Evolutionary conservation across 2,797 vertebrate species (phyloP).

Genomic region (Parambassis ranga): DNA sequence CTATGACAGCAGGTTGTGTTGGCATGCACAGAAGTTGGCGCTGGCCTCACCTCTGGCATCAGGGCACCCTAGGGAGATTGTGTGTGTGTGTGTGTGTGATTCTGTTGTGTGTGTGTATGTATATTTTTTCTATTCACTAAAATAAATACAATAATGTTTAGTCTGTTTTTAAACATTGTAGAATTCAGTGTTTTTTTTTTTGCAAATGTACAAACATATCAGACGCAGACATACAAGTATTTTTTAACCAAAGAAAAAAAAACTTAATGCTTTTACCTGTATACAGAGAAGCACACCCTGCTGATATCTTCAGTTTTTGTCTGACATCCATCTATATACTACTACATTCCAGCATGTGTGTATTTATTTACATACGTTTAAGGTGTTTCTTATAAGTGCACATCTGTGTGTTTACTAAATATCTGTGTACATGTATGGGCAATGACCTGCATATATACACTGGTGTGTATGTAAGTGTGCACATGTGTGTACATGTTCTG

Average conservation of each 20-base stretch:
- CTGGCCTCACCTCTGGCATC: slow-evolving; percentile 80
- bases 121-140: too few relatives aligned
- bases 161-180: background rate
- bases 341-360: background rate
- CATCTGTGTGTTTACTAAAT: slow-evolving; percentile 18
- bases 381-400: background rate
- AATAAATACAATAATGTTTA: too few relatives aligned
- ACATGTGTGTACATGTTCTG: slow-evolving; percentile 25
- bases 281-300: too few relatives aligned
- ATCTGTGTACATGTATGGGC: background rate
- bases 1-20: slow-evolving; percentile 83
- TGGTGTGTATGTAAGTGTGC: background rate
- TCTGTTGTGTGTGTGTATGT: background rate
- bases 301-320: background rate
- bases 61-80: slow-evolving; percentile 61
- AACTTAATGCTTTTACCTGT: too few relatives aligned
- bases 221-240: too few relatives aligned
- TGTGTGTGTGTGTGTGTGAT: slow-evolving; percentile 4
- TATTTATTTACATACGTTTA: background rate
- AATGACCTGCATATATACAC: background rate
- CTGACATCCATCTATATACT: background rate
- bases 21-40: slow-evolving; percentile 77
- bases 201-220: too few relatives aligned
- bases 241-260: too few relatives aligned
- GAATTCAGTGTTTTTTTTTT: background rate